Evolutionary conservation across 2,888 invertebrate species (phyloP).

Genomic region (Tridacna gigas): DNA sequence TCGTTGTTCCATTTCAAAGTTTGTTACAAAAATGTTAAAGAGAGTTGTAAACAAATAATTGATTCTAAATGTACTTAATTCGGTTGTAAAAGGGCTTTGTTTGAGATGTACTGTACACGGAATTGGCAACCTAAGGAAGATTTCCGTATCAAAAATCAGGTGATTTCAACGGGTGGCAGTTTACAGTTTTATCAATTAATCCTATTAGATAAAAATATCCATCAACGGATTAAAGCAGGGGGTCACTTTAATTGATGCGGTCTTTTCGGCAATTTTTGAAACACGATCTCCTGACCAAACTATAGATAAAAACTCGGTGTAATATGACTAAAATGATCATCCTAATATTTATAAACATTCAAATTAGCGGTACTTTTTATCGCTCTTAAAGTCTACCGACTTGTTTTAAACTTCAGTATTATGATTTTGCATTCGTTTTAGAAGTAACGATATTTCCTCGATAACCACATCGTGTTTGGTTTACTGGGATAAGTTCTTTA

Average conservation of each 20-base stretch:
- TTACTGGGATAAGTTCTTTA: too few relatives aligned
- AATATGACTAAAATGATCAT: neutral
- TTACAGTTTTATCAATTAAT: conserved; percentile 21
- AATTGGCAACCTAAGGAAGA: too few relatives aligned
- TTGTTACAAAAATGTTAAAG: too few relatives aligned
- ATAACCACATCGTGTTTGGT: too few relatives aligned
- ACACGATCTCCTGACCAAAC: neutral
- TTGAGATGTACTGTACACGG: too few relatives aligned
- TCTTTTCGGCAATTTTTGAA: conserved; percentile 12
- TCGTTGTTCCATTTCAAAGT: too few relatives aligned
- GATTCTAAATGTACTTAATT: too few relatives aligned
- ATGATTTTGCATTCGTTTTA: neutral
- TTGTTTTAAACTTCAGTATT: conserved; percentile 17
- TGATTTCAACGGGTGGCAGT: neutral
- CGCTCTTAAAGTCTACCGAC: neutral
- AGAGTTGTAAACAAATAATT: too few relatives aligned
- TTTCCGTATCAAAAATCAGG: too few relatives aligned
- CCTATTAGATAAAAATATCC: conserved; percentile 11
- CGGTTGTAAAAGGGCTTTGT: too few relatives aligned
- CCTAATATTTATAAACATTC: conserved; percentile 7
- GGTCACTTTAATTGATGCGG: neutral
- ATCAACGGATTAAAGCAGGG: neutral
- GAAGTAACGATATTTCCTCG: neutral
- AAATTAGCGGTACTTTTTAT: conserved; percentile 15
- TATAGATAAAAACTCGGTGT: neutral